These are phyloP conservation scores for Pseudococcus viburni DNA, from an alignment of 2,888 invertebrate species.

Conservation along the genomic window DNA sequence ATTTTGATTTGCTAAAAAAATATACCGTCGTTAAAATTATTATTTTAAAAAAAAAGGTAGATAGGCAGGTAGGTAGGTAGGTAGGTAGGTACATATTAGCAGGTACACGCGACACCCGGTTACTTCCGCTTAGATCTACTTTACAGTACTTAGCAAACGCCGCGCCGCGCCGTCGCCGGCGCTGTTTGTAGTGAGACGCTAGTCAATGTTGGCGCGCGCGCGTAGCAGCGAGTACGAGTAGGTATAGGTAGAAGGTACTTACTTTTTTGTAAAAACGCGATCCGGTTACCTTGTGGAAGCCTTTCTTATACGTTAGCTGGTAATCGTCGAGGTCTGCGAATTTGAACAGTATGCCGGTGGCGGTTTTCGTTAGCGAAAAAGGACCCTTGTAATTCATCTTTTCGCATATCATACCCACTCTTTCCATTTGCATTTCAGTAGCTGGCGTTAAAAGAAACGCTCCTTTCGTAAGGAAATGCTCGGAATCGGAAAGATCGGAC, in stretches of 20 bases:
- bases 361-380: slow-evolving; percentile 89
- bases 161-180: no score
- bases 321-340: slow-evolving; percentile 90
- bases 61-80: no score
- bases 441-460: slow-evolving; percentile 89
- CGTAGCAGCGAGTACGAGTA: no score
- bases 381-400: slow-evolving; percentile 90
- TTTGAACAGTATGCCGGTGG: slow-evolving; percentile 89
- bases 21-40: no score
- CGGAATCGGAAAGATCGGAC: slow-evolving; percentile 83
- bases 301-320: slow-evolving; percentile 88
- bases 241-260: slow-evolving; percentile 67
- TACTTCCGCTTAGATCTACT: no score
- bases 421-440: slow-evolving; percentile 88
- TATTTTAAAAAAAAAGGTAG: no score
- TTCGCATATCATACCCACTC: slow-evolving; percentile 88
- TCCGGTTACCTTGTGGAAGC: slow-evolving; percentile 88
- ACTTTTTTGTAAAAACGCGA: slow-evolving; percentile 90
- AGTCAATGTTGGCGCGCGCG: no score
- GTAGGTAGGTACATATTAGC: no score
- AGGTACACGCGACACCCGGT: no score
- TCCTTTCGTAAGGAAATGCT: slow-evolving; percentile 80
- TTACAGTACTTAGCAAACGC: no score
- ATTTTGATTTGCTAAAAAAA: no score
- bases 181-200: no score